Percentiles rank a stretch among this genome's conserved stretches.
Evolutionary conservation across 2,113 vertebrate species (phyloP).

Genomic region (Thinocorus orbignyianus): DNA sequence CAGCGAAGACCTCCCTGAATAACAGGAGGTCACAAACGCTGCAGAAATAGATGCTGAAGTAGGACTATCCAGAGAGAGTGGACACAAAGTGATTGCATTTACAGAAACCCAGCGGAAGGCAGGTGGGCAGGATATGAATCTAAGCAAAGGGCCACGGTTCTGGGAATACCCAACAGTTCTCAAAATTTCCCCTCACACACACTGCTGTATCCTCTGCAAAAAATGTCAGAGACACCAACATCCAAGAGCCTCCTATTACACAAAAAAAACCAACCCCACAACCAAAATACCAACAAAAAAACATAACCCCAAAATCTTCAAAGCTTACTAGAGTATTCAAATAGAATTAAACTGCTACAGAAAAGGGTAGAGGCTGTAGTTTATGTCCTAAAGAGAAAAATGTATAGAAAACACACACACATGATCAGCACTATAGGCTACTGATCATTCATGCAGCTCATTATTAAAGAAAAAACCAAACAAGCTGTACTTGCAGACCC

Average conservation of each 20-base stretch:
- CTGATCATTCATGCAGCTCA: neutral
- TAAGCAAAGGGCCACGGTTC: neutral
- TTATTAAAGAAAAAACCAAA: neutral
- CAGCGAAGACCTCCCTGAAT: slow-evolving; percentile 34
- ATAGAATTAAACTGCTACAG: neutral
- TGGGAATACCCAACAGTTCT: slow-evolving; percentile 6
- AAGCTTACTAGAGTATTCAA: neutral
- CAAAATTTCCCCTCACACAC: neutral
- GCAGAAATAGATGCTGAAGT: slow-evolving; percentile 34
- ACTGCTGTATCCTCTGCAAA: neutral
- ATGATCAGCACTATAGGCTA: neutral
- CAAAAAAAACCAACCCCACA: neutral
- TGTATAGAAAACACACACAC: neutral
- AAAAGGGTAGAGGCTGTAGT: neutral
- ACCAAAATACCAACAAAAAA: too few species aligned
- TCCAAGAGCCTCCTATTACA: neutral
- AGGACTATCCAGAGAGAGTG: neutral
- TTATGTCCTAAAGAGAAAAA: neutral
- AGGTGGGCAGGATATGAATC: slow-evolving; percentile 29
- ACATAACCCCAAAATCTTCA: neutral
- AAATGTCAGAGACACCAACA: neutral
- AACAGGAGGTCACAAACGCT: slow-evolving; percentile 26
- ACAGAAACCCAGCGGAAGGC: neutral
- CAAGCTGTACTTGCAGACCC: neutral
- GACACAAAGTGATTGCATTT: neutral